Conservation (phyloP, 1,140 invertebrate species). For the Caenorhabditis inopinata region DNA sequence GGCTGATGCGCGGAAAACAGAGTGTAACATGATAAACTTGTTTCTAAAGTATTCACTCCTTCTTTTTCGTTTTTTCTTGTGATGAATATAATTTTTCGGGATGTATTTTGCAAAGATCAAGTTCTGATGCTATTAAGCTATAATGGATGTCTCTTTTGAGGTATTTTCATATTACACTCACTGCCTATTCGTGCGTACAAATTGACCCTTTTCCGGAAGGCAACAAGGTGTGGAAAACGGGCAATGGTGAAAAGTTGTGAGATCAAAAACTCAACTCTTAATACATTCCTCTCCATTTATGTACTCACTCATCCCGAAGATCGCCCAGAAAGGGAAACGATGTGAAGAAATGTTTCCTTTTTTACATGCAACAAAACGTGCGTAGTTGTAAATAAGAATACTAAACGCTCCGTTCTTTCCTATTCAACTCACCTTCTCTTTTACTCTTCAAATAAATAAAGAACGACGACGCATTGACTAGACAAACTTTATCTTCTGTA, state of each 20-base stretch:
- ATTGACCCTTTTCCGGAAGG: neutral
- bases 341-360: too few relatives aligned
- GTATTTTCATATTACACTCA: neutral
- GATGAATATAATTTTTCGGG: too few relatives aligned
- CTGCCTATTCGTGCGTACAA: neutral
- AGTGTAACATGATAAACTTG: slow-evolving; percentile 27
- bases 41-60: neutral
- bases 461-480: too few relatives aligned
- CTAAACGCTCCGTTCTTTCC: neutral
- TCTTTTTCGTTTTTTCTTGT: neutral
- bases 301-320: too few relatives aligned
- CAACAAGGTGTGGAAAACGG: too few relatives aligned
- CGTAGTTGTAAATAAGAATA: neutral
- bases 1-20: neutral
- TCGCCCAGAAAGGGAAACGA: too few relatives aligned
- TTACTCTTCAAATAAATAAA: too few relatives aligned
- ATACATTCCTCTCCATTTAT: too few relatives aligned
- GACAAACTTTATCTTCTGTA: too few relatives aligned
- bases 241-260: too few relatives aligned
- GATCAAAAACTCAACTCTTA: too few relatives aligned
- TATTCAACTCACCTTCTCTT: neutral
- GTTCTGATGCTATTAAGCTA: neutral
- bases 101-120: neutral
- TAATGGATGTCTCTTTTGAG: neutral
- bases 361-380: too few relatives aligned